Evolutionary conservation across 2,113 vertebrate genomes (phyloP), one percentile per base, ranked within the genome.

Genomic region (Pelobates fuscus): DNA sequence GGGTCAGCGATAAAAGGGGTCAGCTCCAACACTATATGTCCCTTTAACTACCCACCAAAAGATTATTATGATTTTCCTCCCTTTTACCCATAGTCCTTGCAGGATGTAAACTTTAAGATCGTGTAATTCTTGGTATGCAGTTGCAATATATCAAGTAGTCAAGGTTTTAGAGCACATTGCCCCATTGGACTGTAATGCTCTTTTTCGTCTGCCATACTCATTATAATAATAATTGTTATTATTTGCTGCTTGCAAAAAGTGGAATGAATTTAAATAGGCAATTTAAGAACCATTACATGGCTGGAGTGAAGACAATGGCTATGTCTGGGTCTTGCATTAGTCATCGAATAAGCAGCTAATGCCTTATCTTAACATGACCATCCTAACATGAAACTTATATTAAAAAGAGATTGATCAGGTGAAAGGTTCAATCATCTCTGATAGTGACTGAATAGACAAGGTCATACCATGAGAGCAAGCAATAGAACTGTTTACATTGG

Each of bases 371-470:
- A 44, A 24, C 41, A 43, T 46, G 43, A 55, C 58, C 55, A 52
- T 60, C 59, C 27, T 43, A 24, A 21, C 58, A 68, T 77, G 73
- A 37, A 77, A 61, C 55, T 60, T 52, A 58, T 60, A 67, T 67
- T 68, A 59, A 67, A 61, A 77, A 37, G 62, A 77, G 64, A 77
- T 54, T 61, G 73, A 60, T 24, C 55, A 68, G 73, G 73, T 77
- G 67, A 77, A 77, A 77, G 65, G 73, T 77, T 68, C 43, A 67
- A 67, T 65, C 73, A 68, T 77, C 64, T 61, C 64, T 77, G 67
- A 60, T 77, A 67, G 64, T 25, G 44, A 68, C 30, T 61, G 55
- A 61, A 77, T 27, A 77, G 64, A 60, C 55, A 75, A 57, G 62
- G 67, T 77, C 59, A 77, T 61, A 60, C 57, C 73, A 68, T 61